phyloP scores from a whole-genome alignment of 2,797 vertebrate species.

The Cyprinella venusta region DNA sequence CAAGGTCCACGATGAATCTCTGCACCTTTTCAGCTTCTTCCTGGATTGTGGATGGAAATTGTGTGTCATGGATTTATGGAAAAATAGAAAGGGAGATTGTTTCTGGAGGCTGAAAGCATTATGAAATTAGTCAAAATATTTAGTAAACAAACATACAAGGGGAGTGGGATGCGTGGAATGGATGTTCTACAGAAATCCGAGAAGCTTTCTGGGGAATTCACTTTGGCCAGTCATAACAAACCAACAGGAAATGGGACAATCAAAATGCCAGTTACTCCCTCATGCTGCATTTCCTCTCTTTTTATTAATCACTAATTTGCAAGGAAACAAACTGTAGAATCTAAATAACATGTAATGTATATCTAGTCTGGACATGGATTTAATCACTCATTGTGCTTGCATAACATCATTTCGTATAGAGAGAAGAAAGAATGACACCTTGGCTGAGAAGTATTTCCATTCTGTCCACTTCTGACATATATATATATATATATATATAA shows the following conservation, averaged over 20 bases:
- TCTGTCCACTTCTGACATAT: neutral
- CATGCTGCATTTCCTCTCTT: neutral
- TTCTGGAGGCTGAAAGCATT: neutral
- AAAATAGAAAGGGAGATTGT: neutral
- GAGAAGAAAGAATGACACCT: neutral
- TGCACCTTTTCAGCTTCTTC: neutral
- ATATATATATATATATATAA: too few relatives aligned
- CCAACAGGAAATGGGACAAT: conserved; percentile 2
- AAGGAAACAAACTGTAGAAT: neutral
- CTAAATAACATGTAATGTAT: neutral
- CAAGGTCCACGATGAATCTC: neutral
- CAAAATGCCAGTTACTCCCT: conserved; percentile 12
- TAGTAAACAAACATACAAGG: conserved; percentile 1
- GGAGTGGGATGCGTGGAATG: neutral
- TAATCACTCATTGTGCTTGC: neutral
- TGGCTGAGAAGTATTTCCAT: neutral
- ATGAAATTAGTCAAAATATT: neutral
- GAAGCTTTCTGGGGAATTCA: neutral
- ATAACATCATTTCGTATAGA: neutral
- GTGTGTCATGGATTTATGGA: neutral
- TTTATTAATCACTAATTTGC: neutral
- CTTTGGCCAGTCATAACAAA: conserved; percentile 16
- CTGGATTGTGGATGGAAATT: neutral
- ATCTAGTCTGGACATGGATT: neutral
- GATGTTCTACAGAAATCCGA: neutral